Conservation (phyloP, 2,888 invertebrate species). For the Phyto melanocephala region DNA sequence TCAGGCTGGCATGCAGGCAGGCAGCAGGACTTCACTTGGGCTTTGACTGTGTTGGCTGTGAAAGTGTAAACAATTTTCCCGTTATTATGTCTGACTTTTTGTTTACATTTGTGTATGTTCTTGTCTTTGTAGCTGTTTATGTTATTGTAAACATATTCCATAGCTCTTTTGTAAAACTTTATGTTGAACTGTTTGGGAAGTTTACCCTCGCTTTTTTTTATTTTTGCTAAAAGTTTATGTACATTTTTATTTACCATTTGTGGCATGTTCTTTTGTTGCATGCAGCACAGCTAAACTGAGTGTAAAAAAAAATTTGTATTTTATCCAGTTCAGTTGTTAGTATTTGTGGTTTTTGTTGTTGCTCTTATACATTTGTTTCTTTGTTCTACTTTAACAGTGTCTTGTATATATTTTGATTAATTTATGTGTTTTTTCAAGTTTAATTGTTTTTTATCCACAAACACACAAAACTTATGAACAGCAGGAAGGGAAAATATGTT, state of each 20-base stretch:
- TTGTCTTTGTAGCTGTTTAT: conserved; percentile 19
- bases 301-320: neutral
- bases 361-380: neutral
- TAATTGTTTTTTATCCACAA: conserved; percentile 64
- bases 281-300: conserved; percentile 15
- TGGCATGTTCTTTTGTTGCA: conserved; percentile 55
- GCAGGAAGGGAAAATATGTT: neutral
- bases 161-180: too few relatives aligned
- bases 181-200: too few relatives aligned
- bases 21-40: neutral
- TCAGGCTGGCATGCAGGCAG: neutral
- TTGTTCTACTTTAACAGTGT: conserved; percentile 44
- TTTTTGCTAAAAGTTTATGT: conserved; percentile 38
- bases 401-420: conserved; percentile 59
- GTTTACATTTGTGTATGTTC: conserved; percentile 52
- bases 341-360: conserved; percentile 35
- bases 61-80: conserved; percentile 64
- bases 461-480: conserved; percentile 42
- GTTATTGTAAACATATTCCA: too few relatives aligned
- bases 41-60: conserved; percentile 47
- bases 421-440: conserved; percentile 64
- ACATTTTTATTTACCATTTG: conserved; percentile 58
- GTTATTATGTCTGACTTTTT: conserved; percentile 60
- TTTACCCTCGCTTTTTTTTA: too few relatives aligned
- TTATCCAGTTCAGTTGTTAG: too few relatives aligned